A percentile compares a stretch with the other conserved stretches of the same genome.
Evolutionary conservation across 1,140 invertebrate species (phyloP).

Genomic region (Anoplolepis gracilipes): DNA sequence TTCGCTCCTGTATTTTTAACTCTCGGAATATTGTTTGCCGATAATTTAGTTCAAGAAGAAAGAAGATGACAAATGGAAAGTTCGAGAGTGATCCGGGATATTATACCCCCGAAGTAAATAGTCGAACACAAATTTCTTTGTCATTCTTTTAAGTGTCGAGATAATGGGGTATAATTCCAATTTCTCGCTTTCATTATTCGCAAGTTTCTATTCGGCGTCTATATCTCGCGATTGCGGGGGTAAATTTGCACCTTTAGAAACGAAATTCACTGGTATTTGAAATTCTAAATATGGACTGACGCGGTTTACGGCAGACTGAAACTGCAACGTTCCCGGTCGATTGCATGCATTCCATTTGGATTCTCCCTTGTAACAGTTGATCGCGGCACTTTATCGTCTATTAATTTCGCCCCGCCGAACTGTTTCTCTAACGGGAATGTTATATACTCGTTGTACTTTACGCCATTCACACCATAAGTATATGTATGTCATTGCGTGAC

Average conservation of each 20-base stretch:
- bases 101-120: neutral
- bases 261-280: conserved; percentile 51
- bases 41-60: conserved; percentile 1
- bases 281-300: conserved; percentile 26
- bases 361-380: conserved; percentile 52
- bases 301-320: conserved; percentile 5
- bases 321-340: conserved; percentile 32
- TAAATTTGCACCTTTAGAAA: conserved; percentile 48
- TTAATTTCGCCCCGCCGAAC: conserved; percentile 29
- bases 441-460: conserved; percentile 17
- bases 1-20: conserved; percentile 46
- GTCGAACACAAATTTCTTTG: too few relatives aligned
- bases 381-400: conserved; percentile 46
- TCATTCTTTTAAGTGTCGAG: neutral
- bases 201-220: neutral
- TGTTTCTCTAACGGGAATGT: neutral
- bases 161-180: neutral
- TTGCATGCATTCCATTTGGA: conserved; percentile 37
- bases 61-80: neutral
- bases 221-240: neutral
- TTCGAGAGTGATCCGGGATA: neutral
- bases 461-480: conserved; percentile 1
- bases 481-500: conserved; percentile 7
- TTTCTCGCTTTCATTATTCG: conserved; percentile 17
- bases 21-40: conserved; percentile 40